Base-by-base conservation (phyloP, 2,113 vertebrate genomes). In the Sterna hirundo region DNA sequence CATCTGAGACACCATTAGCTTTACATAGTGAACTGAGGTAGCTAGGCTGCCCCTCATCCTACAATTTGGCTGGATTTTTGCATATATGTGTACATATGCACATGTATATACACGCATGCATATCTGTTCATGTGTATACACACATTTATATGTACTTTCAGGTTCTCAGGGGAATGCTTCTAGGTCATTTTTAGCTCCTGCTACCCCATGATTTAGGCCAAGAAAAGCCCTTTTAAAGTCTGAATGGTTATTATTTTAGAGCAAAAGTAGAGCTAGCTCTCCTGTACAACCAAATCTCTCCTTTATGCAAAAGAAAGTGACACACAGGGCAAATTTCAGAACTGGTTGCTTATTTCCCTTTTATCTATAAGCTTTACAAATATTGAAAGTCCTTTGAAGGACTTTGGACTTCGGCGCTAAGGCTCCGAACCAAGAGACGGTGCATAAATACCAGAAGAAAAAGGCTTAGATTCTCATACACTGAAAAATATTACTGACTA, bases 71-170 rank as follows among this genome's bases (percentile, higher is more conserved):
- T 65, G 12, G 36, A 83, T 75, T 76, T 93, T 51, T 83, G 49
- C 17, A 26, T 15, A 7, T 23, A 11, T 4, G 1, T 30, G 6
- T 57, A 49, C 11, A 15, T 6, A 18, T 0, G 6, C 11, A 54
- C 20, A 30, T 2, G 6, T 20, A 29, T 10, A 29, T 10, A 49
- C 4, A 26, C 3, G 3, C 23, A 30, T 19, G 22, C 1, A 0
- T 47, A n/a, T 23, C 62, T 72, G 30, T 75, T 38, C 54, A 23
- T 13, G 10, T 22, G 29, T 5, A 70, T n/a, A 68, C 15, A 65
- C 14, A 47, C 17, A 46, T 70, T 78, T 57, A 10, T 15, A 29
- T 11, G 13, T 58, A 72, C 49, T 42, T 81, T 38, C 54, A 91
- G 60, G 25, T 26, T 83, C 47, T 60, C 52, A 17, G 69, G 2